These are phyloP conservation scores for Apis cerana DNA, from an alignment of 1,140 invertebrate species.

Conservation along the genomic window DNA sequence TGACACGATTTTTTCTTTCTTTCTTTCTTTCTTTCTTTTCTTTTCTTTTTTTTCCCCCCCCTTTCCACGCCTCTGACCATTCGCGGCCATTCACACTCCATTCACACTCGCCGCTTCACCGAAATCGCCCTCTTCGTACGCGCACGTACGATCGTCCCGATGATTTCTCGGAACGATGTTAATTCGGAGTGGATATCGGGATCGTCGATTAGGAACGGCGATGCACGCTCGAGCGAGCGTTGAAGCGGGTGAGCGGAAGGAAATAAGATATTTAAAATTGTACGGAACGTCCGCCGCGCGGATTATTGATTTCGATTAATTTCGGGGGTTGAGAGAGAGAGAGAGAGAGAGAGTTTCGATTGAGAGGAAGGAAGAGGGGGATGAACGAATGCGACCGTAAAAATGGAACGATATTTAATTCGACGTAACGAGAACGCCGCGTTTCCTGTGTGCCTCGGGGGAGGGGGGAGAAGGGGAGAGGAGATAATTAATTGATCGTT, in stretches of 20 bases:
- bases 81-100: constrained; percentile 28
- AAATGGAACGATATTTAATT: constrained; percentile 36
- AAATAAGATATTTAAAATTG: not conserved
- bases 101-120: constrained; percentile 7
- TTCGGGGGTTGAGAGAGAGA: not conserved
- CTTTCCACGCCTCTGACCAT: not conserved
- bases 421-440: constrained; percentile 5
- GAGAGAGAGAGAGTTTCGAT: too few species aligned
- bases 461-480: too few species aligned
- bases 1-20: constrained; percentile 57
- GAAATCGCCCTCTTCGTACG: not conserved
- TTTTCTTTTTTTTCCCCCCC: not conserved
- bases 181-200: too few species aligned
- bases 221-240: not conserved
- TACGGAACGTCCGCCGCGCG: not conserved
- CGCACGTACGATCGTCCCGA: not conserved
- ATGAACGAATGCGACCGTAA: constrained; percentile 19
- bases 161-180: not conserved
- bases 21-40: constrained; percentile 16
- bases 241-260: too few species aligned
- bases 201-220: not conserved
- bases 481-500: constrained; percentile 45
- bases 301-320: constrained; percentile 24
- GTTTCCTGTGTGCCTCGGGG: not conserved
- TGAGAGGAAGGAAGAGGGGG: not conserved